A percentile compares a stretch with the other conserved stretches of the same genome.
phyloP scores from a whole-genome alignment of 2,113 vertebrate species.

The Prinia subflava region DNA sequence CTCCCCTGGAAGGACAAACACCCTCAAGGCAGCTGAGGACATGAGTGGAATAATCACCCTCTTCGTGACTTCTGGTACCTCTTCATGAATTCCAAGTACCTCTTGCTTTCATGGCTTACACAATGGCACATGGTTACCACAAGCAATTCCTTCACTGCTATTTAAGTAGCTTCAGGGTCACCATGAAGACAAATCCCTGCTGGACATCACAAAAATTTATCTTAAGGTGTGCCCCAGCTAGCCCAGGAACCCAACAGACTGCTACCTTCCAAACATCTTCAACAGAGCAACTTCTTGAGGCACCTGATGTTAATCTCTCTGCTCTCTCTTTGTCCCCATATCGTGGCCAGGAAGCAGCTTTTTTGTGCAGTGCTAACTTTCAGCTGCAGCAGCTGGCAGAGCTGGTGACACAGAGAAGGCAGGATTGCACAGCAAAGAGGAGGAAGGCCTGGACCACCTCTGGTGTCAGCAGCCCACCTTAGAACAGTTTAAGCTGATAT shows the following conservation, averaged over 20 bases:
- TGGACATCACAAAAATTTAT: not conserved
- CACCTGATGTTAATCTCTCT: not conserved
- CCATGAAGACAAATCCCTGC: not conserved
- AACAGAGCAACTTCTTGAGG: not conserved
- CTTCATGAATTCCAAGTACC: not conserved
- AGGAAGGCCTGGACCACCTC: not conserved
- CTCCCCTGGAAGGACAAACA: not conserved
- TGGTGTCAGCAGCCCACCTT: not conserved
- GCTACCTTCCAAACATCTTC: not conserved
- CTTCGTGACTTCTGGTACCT: not conserved
- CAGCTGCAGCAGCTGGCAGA: not conserved
- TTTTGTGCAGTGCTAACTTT: not conserved
- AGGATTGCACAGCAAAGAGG: not conserved
- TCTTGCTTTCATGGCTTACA: not conserved
- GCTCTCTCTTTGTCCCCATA: not conserved
- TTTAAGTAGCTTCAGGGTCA: not conserved
- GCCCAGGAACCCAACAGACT: not conserved
- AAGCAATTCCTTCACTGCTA: not conserved
- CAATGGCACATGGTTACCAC: not conserved
- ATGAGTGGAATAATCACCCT: not conserved
- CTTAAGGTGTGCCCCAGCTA: not conserved
- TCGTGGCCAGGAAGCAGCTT: not conserved
- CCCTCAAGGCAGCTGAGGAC: not conserved
- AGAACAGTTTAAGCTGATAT: not conserved
- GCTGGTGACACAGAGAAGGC: not conserved